These are phyloP conservation scores for Phytoseiulus persimilis DNA, from an alignment of 2,888 invertebrate genomes.

Conservation along the genomic window DNA sequence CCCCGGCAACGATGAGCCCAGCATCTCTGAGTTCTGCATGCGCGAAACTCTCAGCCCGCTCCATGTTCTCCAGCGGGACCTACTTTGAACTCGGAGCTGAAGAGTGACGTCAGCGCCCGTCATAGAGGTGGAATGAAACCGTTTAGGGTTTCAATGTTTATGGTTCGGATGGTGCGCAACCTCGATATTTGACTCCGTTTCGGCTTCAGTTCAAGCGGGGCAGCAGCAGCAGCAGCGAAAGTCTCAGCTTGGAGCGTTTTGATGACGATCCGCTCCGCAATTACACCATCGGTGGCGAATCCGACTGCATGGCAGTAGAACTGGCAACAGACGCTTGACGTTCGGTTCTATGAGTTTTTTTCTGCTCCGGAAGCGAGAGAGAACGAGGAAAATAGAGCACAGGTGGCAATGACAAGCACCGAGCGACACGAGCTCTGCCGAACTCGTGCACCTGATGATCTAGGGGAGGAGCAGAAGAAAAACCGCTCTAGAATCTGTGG, in stretches of 20 bases:
- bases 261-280: too few species aligned
- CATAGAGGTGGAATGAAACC: not conserved
- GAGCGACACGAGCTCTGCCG: not conserved
- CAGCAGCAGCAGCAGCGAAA: too few species aligned
- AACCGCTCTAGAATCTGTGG: not conserved
- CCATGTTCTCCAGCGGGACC: not conserved
- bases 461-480: not conserved
- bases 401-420: not conserved
- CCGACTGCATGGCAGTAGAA: too few species aligned
- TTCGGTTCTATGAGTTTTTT: not conserved
- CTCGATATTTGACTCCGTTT: too few species aligned
- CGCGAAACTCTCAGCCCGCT: not conserved
- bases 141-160: too few species aligned
- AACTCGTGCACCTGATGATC: not conserved
- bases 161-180: too few species aligned
- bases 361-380: not conserved
- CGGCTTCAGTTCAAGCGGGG: too few species aligned
- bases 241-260: too few species aligned
- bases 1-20: too few species aligned
- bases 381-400: not conserved
- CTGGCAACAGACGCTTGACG: too few species aligned
- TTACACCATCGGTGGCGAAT: too few species aligned
- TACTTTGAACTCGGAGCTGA: not conserved
- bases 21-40: not conserved
- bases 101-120: not conserved